Conservation (phyloP, 2,113 vertebrate genomes). For the Osmerus eperlanus region DNA sequence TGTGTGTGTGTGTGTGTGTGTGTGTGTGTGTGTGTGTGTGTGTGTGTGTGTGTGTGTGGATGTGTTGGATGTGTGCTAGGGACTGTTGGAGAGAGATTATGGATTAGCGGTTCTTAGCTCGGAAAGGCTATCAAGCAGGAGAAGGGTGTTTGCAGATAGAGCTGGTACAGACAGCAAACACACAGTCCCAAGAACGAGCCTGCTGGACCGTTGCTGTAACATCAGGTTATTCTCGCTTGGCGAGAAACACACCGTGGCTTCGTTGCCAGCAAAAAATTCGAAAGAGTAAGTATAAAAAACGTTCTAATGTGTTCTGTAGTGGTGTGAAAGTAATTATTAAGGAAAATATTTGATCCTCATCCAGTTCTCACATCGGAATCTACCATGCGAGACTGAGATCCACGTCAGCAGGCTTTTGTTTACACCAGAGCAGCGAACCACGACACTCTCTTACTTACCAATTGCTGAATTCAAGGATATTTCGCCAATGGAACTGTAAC, state of each 20-base stretch:
- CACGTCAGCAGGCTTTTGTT: background rate
- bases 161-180: background rate
- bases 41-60: background rate
- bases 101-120: conserved; percentile 4
- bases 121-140: background rate
- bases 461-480: background rate
- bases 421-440: background rate
- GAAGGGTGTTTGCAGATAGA: conserved; percentile 1
- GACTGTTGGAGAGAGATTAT: conserved; percentile 3
- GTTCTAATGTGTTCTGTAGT: background rate
- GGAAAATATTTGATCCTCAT: background rate
- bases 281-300: background rate
- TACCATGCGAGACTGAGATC: background rate
- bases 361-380: background rate
- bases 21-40: too few relatives aligned
- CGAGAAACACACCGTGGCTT: background rate
- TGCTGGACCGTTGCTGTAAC: too few relatives aligned
- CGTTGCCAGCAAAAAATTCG: background rate
- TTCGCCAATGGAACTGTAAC: background rate
- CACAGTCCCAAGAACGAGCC: too few relatives aligned
- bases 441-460: background rate
- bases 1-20: too few relatives aligned
- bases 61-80: background rate
- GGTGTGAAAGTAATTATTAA: background rate
- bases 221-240: too few relatives aligned